Evolutionary conservation across 2,888 invertebrate genomes (phyloP).

Genomic region (Mimumesa dahlbomi): DNA sequence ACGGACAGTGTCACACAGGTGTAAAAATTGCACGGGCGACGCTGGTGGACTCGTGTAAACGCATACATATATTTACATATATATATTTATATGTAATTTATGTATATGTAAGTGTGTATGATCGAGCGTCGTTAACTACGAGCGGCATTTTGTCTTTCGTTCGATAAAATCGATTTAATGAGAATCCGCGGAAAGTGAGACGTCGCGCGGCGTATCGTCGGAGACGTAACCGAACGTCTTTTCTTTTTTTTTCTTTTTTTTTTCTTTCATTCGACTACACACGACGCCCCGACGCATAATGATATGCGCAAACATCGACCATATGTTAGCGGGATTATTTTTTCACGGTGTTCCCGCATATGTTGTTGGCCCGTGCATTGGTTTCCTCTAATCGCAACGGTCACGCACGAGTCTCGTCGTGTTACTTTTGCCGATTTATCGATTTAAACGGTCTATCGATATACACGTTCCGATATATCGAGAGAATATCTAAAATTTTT

Average conservation of each 20-base stretch:
- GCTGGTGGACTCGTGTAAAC: background rate
- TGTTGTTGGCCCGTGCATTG: constrained; percentile 63
- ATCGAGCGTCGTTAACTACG: too few species aligned
- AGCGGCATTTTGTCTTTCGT: constrained; percentile 34
- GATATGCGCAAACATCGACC: constrained; percentile 49
- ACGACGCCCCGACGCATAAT: constrained; percentile 49
- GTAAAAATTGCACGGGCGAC: constrained; percentile 12
- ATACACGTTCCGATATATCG: background rate
- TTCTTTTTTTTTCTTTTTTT: too few species aligned
- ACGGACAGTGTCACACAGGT: constrained; percentile 34
- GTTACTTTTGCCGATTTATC: constrained; percentile 10
- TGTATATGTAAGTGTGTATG: too few species aligned
- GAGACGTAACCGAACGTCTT: too few species aligned
- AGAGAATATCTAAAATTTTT: too few species aligned
- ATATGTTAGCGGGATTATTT: constrained; percentile 52
- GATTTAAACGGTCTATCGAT: constrained; percentile 30
- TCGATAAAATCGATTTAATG: too few species aligned
- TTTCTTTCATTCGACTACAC: too few species aligned
- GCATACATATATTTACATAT: too few species aligned
- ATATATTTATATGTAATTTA: too few species aligned
- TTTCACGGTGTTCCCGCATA: constrained; percentile 54
- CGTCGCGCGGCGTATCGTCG: too few species aligned
- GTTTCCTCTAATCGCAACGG: constrained; percentile 67
- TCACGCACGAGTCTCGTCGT: constrained; percentile 65
- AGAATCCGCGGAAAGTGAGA: too few species aligned